These are phyloP conservation scores for Luperina testacea DNA, from an alignment of 2,888 invertebrate genomes.

Conservation along the genomic window DNA sequence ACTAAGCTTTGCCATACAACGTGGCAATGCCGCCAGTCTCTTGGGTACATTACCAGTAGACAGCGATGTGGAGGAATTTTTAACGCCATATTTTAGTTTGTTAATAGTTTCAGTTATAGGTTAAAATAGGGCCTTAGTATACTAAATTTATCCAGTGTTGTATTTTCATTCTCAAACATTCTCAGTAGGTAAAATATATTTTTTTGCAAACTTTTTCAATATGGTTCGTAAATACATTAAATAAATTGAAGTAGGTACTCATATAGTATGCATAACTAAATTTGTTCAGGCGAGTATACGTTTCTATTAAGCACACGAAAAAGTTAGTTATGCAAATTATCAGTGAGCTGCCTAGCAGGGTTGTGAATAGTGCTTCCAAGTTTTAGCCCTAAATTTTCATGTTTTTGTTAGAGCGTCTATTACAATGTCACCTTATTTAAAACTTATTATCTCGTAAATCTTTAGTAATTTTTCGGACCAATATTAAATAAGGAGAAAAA, in stretches of 20 bases:
- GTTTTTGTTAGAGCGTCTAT: constrained; percentile 26
- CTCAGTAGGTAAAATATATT: neutral
- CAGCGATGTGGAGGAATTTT: neutral
- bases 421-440: neutral
- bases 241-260: constrained; percentile 24
- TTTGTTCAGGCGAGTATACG: constrained; percentile 39
- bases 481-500: neutral
- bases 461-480: constrained; percentile 1
- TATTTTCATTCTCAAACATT: neutral
- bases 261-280: constrained; percentile 37
- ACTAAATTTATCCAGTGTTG: no score
- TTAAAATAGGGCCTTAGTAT: no score
- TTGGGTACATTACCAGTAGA: neutral
- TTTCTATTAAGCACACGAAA: constrained; percentile 54
- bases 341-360: constrained; percentile 27
- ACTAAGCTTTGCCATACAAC: neutral
- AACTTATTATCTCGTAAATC: constrained; percentile 12
- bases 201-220: constrained; percentile 18
- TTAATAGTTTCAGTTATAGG: neutral
- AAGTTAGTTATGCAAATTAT: constrained; percentile 63
- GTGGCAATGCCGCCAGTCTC: no score
- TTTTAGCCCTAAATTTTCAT: constrained; percentile 35
- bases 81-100: neutral
- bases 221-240: constrained; percentile 40
- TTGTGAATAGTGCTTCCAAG: constrained; percentile 41